Conservation (phyloP, 2,888 invertebrate genomes). For the Scaptodrosophila latifasciaeformis region DNA sequence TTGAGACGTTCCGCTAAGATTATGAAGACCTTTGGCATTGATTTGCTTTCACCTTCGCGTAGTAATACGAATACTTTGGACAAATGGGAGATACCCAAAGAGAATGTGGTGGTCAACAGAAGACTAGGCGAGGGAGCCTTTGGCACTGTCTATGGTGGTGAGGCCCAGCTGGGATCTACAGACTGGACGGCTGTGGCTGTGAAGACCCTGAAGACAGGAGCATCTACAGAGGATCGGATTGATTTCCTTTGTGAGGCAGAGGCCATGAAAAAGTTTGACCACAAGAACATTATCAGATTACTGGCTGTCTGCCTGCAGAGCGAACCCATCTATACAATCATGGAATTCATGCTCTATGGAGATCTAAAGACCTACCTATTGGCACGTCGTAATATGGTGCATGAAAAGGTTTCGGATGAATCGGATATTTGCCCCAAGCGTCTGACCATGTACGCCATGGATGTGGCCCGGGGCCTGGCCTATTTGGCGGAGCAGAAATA, state of each 20-base stretch:
- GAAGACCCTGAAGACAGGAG: constrained; percentile 90
- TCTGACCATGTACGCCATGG: constrained; percentile 90
- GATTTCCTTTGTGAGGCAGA: constrained; percentile 95
- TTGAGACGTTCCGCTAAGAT: constrained; percentile 81
- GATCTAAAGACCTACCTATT: constrained; percentile 92
- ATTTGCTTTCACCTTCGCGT: constrained; percentile 77
- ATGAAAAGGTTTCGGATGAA: constrained; percentile 79
- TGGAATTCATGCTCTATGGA: constrained; percentile 96
- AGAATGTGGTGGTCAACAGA: constrained; percentile 89
- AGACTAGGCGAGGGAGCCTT: constrained; percentile 93
- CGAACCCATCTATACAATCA: constrained; percentile 92
- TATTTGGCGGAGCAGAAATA: constrained; percentile 90
- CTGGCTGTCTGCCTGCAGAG: constrained; percentile 90
- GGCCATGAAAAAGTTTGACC: constrained; percentile 94
- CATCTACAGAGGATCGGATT: constrained; percentile 88
- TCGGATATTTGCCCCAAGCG: constrained; percentile 86
- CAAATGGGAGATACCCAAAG: constrained; percentile 91
- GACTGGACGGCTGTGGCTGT: constrained; percentile 92
- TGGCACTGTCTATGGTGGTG: constrained; percentile 91
- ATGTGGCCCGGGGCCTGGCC: constrained; percentile 88
- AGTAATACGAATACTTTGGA: constrained; percentile 79
- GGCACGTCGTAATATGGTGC: constrained; percentile 88
- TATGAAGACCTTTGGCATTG: constrained; percentile 83
- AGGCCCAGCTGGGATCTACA: constrained; percentile 81
- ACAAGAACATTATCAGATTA: constrained; percentile 89